phyloP scores from a whole-genome alignment of 2,113 vertebrate species.

The Sitta europaea region DNA sequence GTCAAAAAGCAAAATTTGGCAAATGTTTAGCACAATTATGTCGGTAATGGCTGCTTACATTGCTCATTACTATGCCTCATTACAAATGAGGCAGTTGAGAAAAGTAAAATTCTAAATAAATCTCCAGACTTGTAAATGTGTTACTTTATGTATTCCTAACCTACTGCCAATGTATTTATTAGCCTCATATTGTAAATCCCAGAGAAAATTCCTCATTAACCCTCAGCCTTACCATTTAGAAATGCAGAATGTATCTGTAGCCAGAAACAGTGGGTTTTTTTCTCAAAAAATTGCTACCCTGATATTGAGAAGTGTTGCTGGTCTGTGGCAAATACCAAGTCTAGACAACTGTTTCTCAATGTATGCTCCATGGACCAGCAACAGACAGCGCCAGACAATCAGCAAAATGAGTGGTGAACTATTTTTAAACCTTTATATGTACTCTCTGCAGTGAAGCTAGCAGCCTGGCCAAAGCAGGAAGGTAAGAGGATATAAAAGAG shows the following conservation, averaged over 20 bases:
- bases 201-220: background rate
- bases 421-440: background rate
- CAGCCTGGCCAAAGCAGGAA: background rate
- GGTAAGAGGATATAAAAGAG: background rate
- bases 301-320: background rate
- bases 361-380: background rate
- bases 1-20: background rate
- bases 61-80: background rate
- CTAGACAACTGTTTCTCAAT: background rate
- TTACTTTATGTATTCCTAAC: background rate
- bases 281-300: background rate
- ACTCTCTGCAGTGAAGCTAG: background rate
- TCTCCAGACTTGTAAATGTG: background rate
- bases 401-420: background rate
- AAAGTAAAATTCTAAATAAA: background rate
- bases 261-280: background rate
- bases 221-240: background rate
- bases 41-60: background rate
- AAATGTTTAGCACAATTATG: background rate
- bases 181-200: background rate
- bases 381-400: background rate
- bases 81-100: background rate
- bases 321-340: background rate
- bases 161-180: background rate
- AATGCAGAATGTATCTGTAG: background rate